Evolutionary conservation across 1,140 invertebrate genomes (phyloP).

Genomic region (Papilio helenus): DNA sequence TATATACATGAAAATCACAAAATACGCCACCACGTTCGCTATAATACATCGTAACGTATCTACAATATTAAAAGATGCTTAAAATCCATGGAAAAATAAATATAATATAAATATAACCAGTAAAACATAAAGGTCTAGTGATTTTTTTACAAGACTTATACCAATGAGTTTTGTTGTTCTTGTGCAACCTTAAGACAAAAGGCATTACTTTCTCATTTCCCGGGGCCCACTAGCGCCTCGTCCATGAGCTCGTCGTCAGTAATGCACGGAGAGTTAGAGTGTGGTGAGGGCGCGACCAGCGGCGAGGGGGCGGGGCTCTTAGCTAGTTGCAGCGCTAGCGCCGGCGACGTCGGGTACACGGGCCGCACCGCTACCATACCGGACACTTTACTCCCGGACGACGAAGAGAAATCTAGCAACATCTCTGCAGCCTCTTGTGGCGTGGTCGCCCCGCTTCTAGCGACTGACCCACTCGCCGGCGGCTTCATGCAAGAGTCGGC

Average conservation of each 20-base stretch:
- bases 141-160: constrained; percentile 18
- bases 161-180: constrained; percentile 28
- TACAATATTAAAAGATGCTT: constrained; percentile 13
- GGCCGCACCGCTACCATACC: constrained; percentile 82
- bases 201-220: constrained; percentile 70
- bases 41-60: constrained; percentile 22
- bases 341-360: constrained; percentile 86
- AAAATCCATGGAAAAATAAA: constrained; percentile 26
- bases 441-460: constrained; percentile 75
- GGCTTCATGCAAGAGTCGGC: constrained; percentile 79
- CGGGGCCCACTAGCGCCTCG: constrained; percentile 90
- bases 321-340: constrained; percentile 89
- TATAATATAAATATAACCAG: constrained; percentile 33
- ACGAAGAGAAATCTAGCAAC: constrained; percentile 86
- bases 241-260: constrained; percentile 96
- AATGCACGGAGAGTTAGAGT: constrained; percentile 90
- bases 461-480: constrained; percentile 68
- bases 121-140: constrained; percentile 8
- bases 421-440: constrained; percentile 85
- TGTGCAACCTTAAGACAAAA: neutral
- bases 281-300: constrained; percentile 87
- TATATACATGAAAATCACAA: constrained; percentile 36
- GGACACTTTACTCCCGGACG: constrained; percentile 79
- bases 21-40: constrained; percentile 32
- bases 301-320: constrained; percentile 90